Evolutionary conservation across 1,140 invertebrate genomes (phyloP), one percentile per base, ranked within the genome.

Genomic region (Meloidogyne chitwoodi): DNA sequence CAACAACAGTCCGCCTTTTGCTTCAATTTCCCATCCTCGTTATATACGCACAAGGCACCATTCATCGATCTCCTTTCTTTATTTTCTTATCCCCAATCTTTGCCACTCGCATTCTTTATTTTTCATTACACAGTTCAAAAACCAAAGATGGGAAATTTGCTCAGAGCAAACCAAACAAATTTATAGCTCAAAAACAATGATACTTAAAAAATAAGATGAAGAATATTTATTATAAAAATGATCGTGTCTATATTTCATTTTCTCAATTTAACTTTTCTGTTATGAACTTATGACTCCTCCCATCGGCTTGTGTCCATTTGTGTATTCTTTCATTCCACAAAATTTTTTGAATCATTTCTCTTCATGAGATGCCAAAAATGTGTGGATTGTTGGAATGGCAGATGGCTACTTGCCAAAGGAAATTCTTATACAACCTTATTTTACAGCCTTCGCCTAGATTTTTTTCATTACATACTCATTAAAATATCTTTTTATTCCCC

Each of bases 1-100:
- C 48, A 44, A 44, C 38, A 44, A 44, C 41, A 56, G 19, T 70
- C n/a, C 44, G 34, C 27, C 68, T 19, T 34, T 68, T 24, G 67
- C 68, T 38, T 69, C 68, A 44, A 27, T 70, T 34, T 29, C 38
- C 68, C 34, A 70, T 70, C 65, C 38, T 29, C 24, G 68, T 70
- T 61, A 68, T 41, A 68, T 70, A 44, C 27, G 16, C 38, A 34
- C 31, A 34, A 41, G 38, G 38, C 38, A 56, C n/a, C 48, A 56
- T 70, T 41, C 34, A 44, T 27, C 44, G 44, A 61, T 44, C 68
- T 70, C 29, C 68, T 70, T 41, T 44, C 68, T 70, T 70, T 19
- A 16, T 31, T 56, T 44, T 61, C 44, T 70, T 70, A 70, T 44
- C 29, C 68, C 8, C 29, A 31, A 67, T 67, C 38, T 61, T 56